Base-by-base conservation (phyloP, 2,113 vertebrate genomes). In the Galemys pyrenaicus region DNA sequence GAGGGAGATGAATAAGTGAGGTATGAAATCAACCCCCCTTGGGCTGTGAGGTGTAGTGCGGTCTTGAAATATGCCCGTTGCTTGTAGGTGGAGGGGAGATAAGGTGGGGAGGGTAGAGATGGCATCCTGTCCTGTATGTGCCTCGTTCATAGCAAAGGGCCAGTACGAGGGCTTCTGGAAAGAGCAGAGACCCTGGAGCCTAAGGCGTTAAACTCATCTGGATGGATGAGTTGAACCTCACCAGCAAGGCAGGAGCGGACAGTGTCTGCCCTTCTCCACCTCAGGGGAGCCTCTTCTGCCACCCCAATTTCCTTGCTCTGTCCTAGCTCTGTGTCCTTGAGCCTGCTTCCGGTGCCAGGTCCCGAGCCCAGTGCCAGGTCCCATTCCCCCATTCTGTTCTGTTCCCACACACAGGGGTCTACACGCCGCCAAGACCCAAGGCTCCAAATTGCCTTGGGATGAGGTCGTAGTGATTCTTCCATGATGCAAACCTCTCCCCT, bases 11-110 rank as follows among this genome's bases (percentile, higher is more conserved):
- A 81, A 85, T 6, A 65, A 95, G 8, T 3, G 5, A 96, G 71
- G 17, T 56, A 28, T 54, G 82, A 73, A 94, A 94, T 86, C 73
- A 83, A 1, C 77, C 68, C 64, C 92, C 73, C 20, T n/a, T 65
- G 13, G 46, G 77, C 87, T 2, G 2, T 41, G 39, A 2, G 26
- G n/a, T 5, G 11, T 32, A 15, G n/a, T 10, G 62, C 62, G 39
- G 77, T 30, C 77, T 67, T 88, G 73, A 94, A 90, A 78, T 19
- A 22, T 0, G 16, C 32, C 89, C 24, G 70, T 70, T 6, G 0
- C 46, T 20, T 30, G 77, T 44, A 46, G 46, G 41, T 49, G 56
- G 35, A 26, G 37, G 37, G 5, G 54, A 16, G 22, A 41, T 0
- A 9, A 88, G 22, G 44, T 8, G 9, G 54, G 56, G 60, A 30